phyloP scores from a whole-genome alignment of 2,888 invertebrate genomes.

The Euzetes globulus region DNA sequence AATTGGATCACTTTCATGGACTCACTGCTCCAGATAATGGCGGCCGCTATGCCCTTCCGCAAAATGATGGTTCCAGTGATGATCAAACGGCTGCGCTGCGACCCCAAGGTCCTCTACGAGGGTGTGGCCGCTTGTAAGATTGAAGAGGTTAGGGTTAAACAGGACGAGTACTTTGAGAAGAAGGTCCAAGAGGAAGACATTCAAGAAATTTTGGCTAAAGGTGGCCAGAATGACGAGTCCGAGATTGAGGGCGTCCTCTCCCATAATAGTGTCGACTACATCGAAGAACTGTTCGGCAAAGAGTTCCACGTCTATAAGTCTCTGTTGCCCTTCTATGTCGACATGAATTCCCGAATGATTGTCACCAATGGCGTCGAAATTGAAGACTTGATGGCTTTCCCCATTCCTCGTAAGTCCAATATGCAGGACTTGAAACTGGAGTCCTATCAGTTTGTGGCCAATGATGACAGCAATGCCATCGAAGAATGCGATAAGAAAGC shows the following conservation, averaged over 20 bases:
- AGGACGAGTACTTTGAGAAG: constrained; percentile 30
- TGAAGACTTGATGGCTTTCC: background rate
- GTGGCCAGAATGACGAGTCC: background rate
- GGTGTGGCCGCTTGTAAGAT: constrained; percentile 7
- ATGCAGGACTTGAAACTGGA: background rate
- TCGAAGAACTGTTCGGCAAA: background rate
- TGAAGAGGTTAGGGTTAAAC: background rate
- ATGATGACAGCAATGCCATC: constrained; percentile 1
- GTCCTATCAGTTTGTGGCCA: constrained; percentile 16
- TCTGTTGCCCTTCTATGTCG: background rate
- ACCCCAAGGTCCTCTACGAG: constrained; percentile 26
- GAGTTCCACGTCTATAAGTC: background rate
- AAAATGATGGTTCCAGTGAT: constrained; percentile 23
- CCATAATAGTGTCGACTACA: background rate
- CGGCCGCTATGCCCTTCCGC: background rate
- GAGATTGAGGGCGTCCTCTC: background rate
- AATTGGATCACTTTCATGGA: constrained; percentile 34
- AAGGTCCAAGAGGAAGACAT: constrained; percentile 39
- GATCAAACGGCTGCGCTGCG: constrained; percentile 24
- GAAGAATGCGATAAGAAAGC: background rate
- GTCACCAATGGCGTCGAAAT: constrained; percentile 25
- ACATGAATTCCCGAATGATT: background rate
- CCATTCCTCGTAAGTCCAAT: background rate
- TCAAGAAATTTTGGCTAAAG: constrained; percentile 25
- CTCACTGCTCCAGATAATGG: constrained; percentile 28